phyloP scores from a whole-genome alignment of 2,113 vertebrate species.

The Enhydra lutris region DNA sequence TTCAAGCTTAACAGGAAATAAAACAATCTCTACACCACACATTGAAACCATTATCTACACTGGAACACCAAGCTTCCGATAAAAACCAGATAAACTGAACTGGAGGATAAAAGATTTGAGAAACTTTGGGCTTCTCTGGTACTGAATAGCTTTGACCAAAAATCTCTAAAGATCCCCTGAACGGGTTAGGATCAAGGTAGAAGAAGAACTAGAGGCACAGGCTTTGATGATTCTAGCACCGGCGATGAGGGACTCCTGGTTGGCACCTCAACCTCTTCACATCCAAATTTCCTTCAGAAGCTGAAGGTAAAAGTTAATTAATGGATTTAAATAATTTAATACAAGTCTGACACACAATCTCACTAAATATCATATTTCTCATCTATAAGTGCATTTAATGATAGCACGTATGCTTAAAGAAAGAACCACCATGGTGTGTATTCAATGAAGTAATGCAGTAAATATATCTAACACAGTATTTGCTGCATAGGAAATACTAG shows the following conservation, averaged over 20 bases:
- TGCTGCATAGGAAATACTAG: background rate
- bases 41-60: background rate
- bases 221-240: background rate
- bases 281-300: background rate
- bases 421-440: background rate
- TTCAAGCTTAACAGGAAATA: conserved; percentile 14
- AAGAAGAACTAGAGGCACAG: background rate
- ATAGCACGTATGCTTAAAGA: background rate
- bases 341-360: background rate
- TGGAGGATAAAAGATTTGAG: background rate
- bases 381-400: background rate
- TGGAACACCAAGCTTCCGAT: background rate
- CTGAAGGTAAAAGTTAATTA: background rate
- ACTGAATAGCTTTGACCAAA: background rate
- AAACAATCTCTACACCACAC: conserved; percentile 6
- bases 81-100: conserved; percentile 22
- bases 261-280: background rate
- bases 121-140: background rate
- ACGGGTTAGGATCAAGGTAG: background rate
- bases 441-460: background rate
- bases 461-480: background rate
- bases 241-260: too few species aligned
- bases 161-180: background rate
- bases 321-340: background rate
- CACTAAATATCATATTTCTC: background rate